Evolutionary conservation across 2,113 vertebrate genomes (phyloP).

Genomic region (Sarotherodon lohbergeri): DNA sequence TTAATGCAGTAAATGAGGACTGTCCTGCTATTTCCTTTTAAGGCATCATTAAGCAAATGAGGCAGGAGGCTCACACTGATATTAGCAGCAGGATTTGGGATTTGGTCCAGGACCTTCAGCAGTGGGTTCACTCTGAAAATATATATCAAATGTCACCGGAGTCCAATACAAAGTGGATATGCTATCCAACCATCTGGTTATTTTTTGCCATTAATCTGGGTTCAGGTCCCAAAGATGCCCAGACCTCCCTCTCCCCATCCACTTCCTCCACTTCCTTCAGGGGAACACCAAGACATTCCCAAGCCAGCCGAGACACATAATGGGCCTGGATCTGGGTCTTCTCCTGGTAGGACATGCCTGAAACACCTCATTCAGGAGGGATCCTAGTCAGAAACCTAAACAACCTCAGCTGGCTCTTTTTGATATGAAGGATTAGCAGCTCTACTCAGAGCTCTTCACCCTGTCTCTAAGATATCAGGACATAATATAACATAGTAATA

Average conservation of each 20-base stretch:
- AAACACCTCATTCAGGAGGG: background rate
- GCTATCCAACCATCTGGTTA: background rate
- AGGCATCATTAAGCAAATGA: constrained; percentile 30
- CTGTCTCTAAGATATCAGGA: background rate
- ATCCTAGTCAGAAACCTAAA: background rate
- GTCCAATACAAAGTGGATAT: background rate
- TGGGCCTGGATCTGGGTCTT: background rate
- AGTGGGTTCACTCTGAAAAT: constrained; percentile 60
- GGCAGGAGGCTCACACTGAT: constrained; percentile 18
- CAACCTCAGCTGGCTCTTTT: background rate
- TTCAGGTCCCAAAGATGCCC: background rate
- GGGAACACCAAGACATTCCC: background rate
- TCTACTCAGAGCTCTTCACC: background rate
- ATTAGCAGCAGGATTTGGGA: background rate
- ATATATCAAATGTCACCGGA: background rate
- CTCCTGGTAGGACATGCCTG: background rate
- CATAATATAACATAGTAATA: background rate
- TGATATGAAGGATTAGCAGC: background rate
- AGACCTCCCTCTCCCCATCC: background rate
- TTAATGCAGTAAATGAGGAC: constrained; percentile 51
- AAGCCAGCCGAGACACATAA: background rate
- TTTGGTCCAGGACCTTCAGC: constrained; percentile 40
- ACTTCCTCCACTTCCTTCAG: background rate
- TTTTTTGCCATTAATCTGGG: background rate
- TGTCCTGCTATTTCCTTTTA: constrained; percentile 51